These are phyloP conservation scores for Papilio elwesi DNA, from an alignment of 2,888 invertebrate species.

Conservation along the genomic window DNA sequence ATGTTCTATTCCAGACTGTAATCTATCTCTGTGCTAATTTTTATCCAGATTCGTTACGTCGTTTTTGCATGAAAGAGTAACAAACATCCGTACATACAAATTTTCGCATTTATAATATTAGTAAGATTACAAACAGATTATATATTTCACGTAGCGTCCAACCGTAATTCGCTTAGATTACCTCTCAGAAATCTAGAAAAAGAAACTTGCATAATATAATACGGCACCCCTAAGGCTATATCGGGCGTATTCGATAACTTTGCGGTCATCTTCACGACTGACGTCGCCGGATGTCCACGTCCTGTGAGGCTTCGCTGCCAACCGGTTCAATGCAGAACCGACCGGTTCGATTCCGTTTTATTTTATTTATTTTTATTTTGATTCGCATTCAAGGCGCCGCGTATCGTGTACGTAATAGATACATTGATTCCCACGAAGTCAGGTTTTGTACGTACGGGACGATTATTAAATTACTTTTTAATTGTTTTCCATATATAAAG, in stretches of 20 bases:
- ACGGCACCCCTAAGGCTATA: conserved; percentile 1
- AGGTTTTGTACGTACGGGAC: not conserved
- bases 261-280: conserved; percentile 28
- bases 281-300: conserved; percentile 34
- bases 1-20: too few species aligned
- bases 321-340: conserved; percentile 24
- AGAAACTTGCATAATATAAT: not conserved
- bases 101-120: too few species aligned
- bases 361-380: conserved; percentile 23
- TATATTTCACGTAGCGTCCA: too few species aligned
- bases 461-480: conserved; percentile 14
- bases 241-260: conserved; percentile 4
- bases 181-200: not conserved
- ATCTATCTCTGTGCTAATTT: too few species aligned
- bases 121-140: too few species aligned
- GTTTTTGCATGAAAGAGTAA: too few species aligned
- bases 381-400: conserved; percentile 11
- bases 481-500: conserved; percentile 2
- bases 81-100: too few species aligned
- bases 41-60: too few species aligned
- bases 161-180: not conserved
- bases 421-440: conserved; percentile 34
- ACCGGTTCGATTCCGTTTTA: conserved; percentile 19
- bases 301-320: conserved; percentile 34
- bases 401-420: conserved; percentile 27